phyloP scores from a whole-genome alignment of 2,113 vertebrate species.

The Dinomys branickii region DNA sequence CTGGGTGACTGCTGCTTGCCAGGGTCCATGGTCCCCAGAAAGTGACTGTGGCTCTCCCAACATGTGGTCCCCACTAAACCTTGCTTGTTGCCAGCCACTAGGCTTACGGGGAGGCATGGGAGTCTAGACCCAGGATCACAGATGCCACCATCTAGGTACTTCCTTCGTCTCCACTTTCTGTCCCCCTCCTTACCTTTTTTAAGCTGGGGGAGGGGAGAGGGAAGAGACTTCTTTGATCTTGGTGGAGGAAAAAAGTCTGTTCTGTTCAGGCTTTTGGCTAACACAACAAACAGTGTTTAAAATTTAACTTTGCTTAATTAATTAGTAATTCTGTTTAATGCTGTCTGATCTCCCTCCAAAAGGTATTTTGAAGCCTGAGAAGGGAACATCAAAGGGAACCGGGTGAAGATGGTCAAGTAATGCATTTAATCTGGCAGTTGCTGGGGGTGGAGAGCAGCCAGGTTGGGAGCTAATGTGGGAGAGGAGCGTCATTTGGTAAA shows the following conservation, averaged over 20 bases:
- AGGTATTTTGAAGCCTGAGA: conserved; percentile 95
- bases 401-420: conserved; percentile 91
- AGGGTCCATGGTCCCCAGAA: conserved; percentile 65
- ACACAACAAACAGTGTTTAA: conserved; percentile 99
- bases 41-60: conserved; percentile 55
- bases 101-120: conserved; percentile 82
- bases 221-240: conserved; percentile 96
- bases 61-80: conserved; percentile 10
- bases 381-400: conserved; percentile 96
- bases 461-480: conserved; percentile 84
- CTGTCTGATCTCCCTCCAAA: conserved; percentile 99
- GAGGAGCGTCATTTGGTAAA: conserved; percentile 80
- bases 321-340: conserved; percentile 99
- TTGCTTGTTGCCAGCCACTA: conserved; percentile 78
- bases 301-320: conserved; percentile 99
- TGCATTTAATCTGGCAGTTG: conserved; percentile 90
- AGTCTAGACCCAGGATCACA: conserved; percentile 87
- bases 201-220: conserved; percentile 83
- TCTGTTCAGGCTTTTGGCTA: conserved; percentile 98
- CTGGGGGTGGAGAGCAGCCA: conserved; percentile 86
- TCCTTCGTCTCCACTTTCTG: conserved; percentile 78
- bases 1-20: conserved; percentile 47
- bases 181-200: conserved; percentile 57
- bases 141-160: conserved; percentile 83
- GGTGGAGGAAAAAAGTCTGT: conserved; percentile 89